Percentiles rank a stretch among this genome's conserved stretches.
Conservation (phyloP, 2,113 vertebrate species). For the Chunga burmeisteri region DNA sequence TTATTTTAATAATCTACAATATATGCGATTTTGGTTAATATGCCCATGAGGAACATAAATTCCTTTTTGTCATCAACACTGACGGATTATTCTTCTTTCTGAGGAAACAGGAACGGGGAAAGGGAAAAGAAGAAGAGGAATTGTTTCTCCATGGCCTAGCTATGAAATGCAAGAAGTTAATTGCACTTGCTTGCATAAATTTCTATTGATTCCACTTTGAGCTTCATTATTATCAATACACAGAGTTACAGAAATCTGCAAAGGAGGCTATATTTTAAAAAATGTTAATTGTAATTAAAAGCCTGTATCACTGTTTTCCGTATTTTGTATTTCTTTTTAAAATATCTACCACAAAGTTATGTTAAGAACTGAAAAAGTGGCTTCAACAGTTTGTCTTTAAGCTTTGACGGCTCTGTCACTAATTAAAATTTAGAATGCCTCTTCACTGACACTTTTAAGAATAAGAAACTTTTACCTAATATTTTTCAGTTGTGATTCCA, state of each 20-base stretch:
- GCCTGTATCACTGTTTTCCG: background rate
- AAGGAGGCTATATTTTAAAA: background rate
- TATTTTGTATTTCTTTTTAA: background rate
- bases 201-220: background rate
- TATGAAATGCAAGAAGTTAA: background rate
- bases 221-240: background rate
- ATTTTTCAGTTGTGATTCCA: constrained; percentile 89
- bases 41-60: background rate
- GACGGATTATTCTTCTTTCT: background rate
- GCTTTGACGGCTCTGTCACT: background rate
- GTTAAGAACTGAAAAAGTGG: background rate
- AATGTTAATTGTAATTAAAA: background rate
- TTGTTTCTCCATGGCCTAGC: background rate
- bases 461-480: constrained; percentile 79
- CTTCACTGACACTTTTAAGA: background rate
- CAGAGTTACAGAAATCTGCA: background rate
- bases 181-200: background rate
- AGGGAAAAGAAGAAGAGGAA: background rate
- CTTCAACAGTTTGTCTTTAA: background rate
- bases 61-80: background rate
- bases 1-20: background rate
- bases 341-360: background rate
- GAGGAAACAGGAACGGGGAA: background rate
- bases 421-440: background rate
- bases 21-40: background rate